phyloP scores from a whole-genome alignment of 2,888 invertebrate species.

The Acrocyrtus sp. region DNA sequence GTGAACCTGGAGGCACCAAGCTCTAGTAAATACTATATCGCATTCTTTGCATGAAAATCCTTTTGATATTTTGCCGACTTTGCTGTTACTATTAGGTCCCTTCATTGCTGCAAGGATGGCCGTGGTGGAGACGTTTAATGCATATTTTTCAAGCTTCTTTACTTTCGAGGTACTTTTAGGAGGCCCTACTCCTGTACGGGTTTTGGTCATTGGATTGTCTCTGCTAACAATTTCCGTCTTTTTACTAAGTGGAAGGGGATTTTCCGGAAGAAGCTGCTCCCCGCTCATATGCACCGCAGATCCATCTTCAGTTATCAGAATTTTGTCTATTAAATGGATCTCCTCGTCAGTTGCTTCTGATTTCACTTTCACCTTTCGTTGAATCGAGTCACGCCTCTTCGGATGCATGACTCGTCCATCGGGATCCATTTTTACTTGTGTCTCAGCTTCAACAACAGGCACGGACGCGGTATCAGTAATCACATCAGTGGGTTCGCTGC shows the following conservation, averaged over 20 bases:
- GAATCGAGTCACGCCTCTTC: too few relatives aligned
- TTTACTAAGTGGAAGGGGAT: not conserved
- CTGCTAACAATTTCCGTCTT: not conserved
- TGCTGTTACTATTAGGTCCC: not conserved
- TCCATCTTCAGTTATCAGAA: slow-evolving; percentile 11
- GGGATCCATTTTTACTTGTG: too few relatives aligned
- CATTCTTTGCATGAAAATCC: slow-evolving; percentile 17
- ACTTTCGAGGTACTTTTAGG: not conserved
- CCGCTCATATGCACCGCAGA: slow-evolving; percentile 31
- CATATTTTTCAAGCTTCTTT: not conserved
- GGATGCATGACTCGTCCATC: too few relatives aligned
- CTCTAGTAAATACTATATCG: slow-evolving; percentile 10
- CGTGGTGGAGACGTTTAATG: too few relatives aligned
- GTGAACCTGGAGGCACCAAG: slow-evolving; percentile 33
- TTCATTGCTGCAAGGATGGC: too few relatives aligned
- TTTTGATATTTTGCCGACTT: not conserved
- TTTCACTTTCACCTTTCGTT: not conserved
- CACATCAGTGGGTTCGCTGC: too few relatives aligned
- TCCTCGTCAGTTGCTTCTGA: slow-evolving; percentile 13
- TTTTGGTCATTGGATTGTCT: not conserved
- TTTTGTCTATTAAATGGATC: slow-evolving; percentile 29
- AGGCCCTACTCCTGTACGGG: not conserved
- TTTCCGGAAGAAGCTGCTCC: slow-evolving; percentile 14
- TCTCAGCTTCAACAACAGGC: too few relatives aligned
- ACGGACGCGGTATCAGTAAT: too few relatives aligned